Evolutionary conservation across 2,888 invertebrate species (phyloP).

Genomic region (Chouioia cunea): DNA sequence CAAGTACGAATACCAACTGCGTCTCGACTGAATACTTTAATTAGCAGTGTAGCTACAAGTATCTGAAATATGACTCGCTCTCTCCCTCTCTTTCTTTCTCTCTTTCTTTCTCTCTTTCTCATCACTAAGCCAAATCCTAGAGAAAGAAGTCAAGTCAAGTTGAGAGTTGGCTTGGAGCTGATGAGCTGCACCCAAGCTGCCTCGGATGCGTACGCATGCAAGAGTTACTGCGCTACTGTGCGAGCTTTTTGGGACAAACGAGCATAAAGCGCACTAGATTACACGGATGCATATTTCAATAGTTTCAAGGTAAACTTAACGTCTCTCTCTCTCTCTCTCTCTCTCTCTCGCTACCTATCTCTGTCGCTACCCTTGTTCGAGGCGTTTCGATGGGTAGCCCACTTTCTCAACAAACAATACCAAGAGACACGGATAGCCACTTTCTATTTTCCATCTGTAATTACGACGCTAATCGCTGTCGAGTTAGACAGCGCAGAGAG

Average conservation of each 20-base stretch:
- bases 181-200: too few relatives aligned
- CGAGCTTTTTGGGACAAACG: conserved; percentile 6
- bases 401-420: conserved; percentile 33
- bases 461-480: too few relatives aligned
- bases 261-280: conserved; percentile 10
- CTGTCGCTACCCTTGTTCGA: neutral
- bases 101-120: neutral
- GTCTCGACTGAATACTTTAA: too few relatives aligned
- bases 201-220: too few relatives aligned
- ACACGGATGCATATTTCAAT: conserved; percentile 35
- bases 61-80: too few relatives aligned
- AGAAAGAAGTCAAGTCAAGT: neutral
- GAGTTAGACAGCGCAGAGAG: neutral
- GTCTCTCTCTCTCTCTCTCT: neutral
- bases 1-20: too few relatives aligned
- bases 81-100: neutral
- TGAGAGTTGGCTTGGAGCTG: too few relatives aligned
- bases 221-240: too few relatives aligned
- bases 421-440: neutral
- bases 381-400: conserved; percentile 21
- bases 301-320: conserved; percentile 23
- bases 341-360: neutral
- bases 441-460: neutral
- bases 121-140: neutral
- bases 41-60: too few relatives aligned